Base-by-base conservation (phyloP, 1,140 invertebrate genomes). In the Tetramorium alpestre region DNA sequence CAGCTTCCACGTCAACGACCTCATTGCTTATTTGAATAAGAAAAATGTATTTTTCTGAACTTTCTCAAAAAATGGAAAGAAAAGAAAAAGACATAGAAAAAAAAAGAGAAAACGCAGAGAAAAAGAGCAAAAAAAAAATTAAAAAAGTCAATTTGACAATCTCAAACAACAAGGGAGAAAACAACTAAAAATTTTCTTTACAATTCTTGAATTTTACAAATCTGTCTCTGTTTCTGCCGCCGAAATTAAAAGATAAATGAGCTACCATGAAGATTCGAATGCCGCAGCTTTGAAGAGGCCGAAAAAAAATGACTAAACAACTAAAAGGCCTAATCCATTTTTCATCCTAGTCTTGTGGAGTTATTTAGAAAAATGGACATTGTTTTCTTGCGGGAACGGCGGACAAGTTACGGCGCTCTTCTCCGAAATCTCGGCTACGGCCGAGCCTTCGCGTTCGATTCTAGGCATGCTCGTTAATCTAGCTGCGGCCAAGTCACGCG, bases 401-500 rank as follows among this genome's bases (percentile, higher is more conserved):
- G 41, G 8, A 41, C 44, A 60, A 73, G 67, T 60, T 75, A 84
- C 51, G 69, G n/a, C 67, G 56, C 54, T 60, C 54, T 84, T 84
- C 82, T 75, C 86, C 89, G 86, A 92, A 92, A 92, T 89, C 88
- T 82, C 82, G 28, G 41, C 22, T 47, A 41, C 44, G 51, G 70
- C 80, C 80, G 54, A 73, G 56, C 69, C 82, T 78, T 86, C 76
- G 88, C 90, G 88, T 92, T 92, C 89, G 91, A 94, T 93, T 94
- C 93, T 92, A 93, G 89, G 88, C 92, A 94, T 93, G 92, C 92
- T 93, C 94, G 92, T 94, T 94, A 93, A 94, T 93, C 92, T 93
- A 92, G 92, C 87, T 77, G 90, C 89, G 89, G 89, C 88, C 91
- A 90, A 91, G 91, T 91, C 89, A 89, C 90, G 90, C 92, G 90